A percentile compares a stretch with the other conserved stretches of the same genome.
Evolutionary conservation across 2,113 vertebrate species (phyloP).

Genomic region (Rhegmatorhina hoffmannsi): DNA sequence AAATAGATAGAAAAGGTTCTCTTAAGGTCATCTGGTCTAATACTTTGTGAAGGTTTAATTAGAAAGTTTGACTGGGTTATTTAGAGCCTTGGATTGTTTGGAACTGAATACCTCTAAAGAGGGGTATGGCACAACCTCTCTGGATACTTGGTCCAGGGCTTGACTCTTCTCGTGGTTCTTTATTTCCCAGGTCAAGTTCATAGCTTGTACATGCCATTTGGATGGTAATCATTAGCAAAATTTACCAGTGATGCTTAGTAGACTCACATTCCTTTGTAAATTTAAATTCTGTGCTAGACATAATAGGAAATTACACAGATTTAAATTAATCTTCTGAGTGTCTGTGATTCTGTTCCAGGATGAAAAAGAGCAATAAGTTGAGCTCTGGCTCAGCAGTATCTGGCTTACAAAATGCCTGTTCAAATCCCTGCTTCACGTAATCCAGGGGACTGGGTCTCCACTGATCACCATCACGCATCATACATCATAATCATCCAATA

Average conservation of each 20-base stretch:
- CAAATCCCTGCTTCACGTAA: not conserved
- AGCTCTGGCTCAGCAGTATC: not conserved
- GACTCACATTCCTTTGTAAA: not conserved
- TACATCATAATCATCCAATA: not conserved
- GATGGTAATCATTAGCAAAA: not conserved
- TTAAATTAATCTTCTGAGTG: not conserved
- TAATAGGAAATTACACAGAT: not conserved
- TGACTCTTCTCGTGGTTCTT: not conserved
- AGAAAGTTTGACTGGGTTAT: not conserved
- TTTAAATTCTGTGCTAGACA: not conserved
- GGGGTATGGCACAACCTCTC: not conserved
- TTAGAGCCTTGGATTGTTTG: not conserved
- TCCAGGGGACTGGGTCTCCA: not conserved
- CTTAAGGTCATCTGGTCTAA: not conserved
- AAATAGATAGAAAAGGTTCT: not conserved
- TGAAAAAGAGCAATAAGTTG: not conserved
- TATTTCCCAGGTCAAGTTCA: not conserved
- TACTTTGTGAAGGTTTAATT: not conserved
- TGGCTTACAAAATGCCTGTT: not conserved
- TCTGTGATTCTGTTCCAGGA: not conserved
- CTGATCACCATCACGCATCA: not conserved
- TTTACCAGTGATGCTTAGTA: not conserved
- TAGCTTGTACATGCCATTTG: not conserved
- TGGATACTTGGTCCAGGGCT: not conserved
- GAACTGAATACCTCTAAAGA: not conserved